These are phyloP conservation scores for Pangasius larnaudii DNA, from an alignment of 2,797 vertebrate genomes.

Conservation along the genomic window DNA sequence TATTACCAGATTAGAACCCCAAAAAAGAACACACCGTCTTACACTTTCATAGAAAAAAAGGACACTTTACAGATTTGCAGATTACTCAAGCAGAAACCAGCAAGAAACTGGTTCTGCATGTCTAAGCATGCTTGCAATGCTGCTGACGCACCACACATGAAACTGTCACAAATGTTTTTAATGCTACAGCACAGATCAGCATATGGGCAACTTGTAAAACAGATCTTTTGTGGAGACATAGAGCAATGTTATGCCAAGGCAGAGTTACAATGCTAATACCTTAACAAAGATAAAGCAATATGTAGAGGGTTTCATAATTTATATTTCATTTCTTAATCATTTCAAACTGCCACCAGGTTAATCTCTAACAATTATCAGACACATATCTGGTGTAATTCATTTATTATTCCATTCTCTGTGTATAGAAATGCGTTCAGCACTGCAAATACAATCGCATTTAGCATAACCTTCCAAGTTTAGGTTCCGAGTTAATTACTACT, in stretches of 20 bases:
- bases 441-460: background rate
- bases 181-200: background rate
- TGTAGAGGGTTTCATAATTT: background rate
- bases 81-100: conserved; percentile 13
- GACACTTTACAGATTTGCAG: background rate
- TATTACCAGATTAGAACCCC: background rate
- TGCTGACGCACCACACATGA: conserved; percentile 11
- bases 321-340: background rate
- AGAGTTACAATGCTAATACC: background rate
- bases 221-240: background rate
- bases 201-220: background rate
- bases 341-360: background rate
- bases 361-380: background rate
- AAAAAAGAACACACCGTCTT: too few species aligned
- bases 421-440: background rate
- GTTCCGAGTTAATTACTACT: conserved; percentile 28
- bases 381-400: background rate
- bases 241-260: background rate
- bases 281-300: background rate
- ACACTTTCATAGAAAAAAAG: background rate
- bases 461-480: conserved; percentile 1
- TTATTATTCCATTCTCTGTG: background rate
- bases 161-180: background rate
- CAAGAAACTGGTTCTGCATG: conserved; percentile 40
- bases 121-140: conserved; percentile 38